Evolutionary conservation across 2,113 vertebrate genomes (phyloP), one percentile per base, ranked within the genome.

Genomic region (Perca flavescens): DNA sequence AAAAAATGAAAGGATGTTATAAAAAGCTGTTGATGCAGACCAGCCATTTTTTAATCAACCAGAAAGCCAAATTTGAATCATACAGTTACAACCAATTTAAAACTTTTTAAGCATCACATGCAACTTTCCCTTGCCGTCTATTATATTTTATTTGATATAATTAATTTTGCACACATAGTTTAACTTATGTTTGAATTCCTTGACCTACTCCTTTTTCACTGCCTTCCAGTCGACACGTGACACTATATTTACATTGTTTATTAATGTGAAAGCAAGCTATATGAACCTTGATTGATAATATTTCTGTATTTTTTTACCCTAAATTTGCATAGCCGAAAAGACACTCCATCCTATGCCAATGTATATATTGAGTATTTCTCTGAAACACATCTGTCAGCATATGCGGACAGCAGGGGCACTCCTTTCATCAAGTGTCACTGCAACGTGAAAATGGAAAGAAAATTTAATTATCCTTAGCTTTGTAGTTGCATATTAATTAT

Each of bases 381-480:
- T 86, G 80, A 85, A 87, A 81, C 58, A 13, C 74, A 74, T 84
- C 84, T 63, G 86, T 84, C 92, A 89, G 88, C 81, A 65, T 54
- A 31, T 11, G 77, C 19, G 17, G 86, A 77, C 82, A 80, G 66
- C 79, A 71, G 75, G 83, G 87, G 78, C 69, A 82, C 72, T 53
- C 16, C 73, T 90, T 88, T 93, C 77, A 91, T 93, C 78, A 86
- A 88, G 71, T 75, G 67, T 81, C 83, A 82, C 77, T 65, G 86
- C 63, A 74, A 74, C 36, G 82, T 84, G 76, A 90, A 87, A 91
- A 88, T 88, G 66, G 73, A 81, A 82, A 82, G 47, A 88, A 93
- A 90, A 83, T 88, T 57, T 85, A 92, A 92, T 93, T 92, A 94
- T 85, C 74, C 60, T 62, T 56, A 9, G 72, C 82, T 84, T 85